Evolutionary conservation across 1,140 invertebrate species (phyloP).

Genomic region (Pantala flavescens): DNA sequence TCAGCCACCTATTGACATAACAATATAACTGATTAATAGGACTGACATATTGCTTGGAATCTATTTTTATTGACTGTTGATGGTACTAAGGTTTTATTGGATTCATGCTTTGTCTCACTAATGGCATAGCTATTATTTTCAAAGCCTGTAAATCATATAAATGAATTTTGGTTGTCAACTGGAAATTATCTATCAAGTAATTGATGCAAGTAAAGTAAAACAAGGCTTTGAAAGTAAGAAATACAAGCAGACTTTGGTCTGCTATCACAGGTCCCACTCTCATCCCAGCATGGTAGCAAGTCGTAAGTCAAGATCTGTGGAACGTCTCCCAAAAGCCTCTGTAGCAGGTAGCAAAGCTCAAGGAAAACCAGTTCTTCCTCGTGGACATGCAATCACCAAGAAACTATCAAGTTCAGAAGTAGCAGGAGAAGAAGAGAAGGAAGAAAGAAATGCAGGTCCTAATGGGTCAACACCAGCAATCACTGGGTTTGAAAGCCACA

Average conservation of each 20-base stretch:
- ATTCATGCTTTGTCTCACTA: too few relatives aligned
- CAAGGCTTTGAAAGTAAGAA: too few relatives aligned
- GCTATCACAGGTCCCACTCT: conserved; percentile 25
- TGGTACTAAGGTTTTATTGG: too few relatives aligned
- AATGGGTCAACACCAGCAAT: conserved; percentile 47
- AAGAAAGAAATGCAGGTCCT: conserved; percentile 17
- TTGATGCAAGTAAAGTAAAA: too few relatives aligned
- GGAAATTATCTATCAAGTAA: too few relatives aligned
- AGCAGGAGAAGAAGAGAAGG: conserved; percentile 2
- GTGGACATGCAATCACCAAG: conserved; percentile 10
- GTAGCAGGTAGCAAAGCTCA: neutral
- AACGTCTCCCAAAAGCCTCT: conserved; percentile 23
- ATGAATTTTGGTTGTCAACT: too few relatives aligned
- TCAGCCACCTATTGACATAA: too few relatives aligned
- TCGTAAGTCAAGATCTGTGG: conserved; percentile 27
- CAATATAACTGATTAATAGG: too few relatives aligned
- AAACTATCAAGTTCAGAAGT: conserved; percentile 5
- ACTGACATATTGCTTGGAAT: too few relatives aligned
- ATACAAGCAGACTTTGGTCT: neutral
- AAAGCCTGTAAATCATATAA: too few relatives aligned
- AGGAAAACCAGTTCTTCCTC: neutral
- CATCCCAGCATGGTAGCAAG: conserved; percentile 24
- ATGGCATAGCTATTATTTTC: too few relatives aligned
- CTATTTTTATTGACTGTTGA: too few relatives aligned
- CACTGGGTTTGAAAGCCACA: conserved; percentile 61